phyloP scores from a whole-genome alignment of 2,797 vertebrate genomes.

The Heterohyrax brucei region DNA sequence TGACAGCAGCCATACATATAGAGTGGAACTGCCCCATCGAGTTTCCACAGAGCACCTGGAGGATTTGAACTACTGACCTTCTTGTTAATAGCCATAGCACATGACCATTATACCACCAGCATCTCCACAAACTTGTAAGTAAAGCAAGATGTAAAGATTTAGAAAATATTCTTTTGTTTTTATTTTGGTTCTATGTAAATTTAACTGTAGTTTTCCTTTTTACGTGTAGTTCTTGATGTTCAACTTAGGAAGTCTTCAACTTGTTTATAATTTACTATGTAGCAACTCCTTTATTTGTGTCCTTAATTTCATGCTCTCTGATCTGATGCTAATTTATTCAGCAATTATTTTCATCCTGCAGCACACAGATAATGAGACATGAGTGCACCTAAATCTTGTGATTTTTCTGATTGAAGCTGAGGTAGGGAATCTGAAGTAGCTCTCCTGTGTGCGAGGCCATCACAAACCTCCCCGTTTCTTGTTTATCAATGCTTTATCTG shows the following conservation, averaged over 20 bases:
- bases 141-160: conserved; percentile 50
- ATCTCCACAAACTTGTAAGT: too few species aligned
- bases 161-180: conserved; percentile 37
- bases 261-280: conserved; percentile 88
- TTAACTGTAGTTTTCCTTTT: conserved; percentile 63
- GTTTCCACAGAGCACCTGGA: too few species aligned
- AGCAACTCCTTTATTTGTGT: conserved; percentile 86
- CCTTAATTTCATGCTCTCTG: conserved; percentile 89
- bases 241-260: conserved; percentile 77
- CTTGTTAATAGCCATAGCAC: too few species aligned
- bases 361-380: conserved; percentile 88
- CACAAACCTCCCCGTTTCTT: background rate
- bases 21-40: too few species aligned
- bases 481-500: background rate
- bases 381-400: conserved; percentile 83
- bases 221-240: conserved; percentile 63
- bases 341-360: conserved; percentile 87
- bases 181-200: conserved; percentile 18
- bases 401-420: conserved; percentile 83
- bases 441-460: background rate
- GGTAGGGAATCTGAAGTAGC: conserved; percentile 61
- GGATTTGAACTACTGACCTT: too few species aligned
- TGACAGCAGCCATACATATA: too few species aligned
- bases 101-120: too few species aligned
- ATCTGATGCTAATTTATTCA: conserved; percentile 89